Percentiles rank a stretch among this genome's conserved stretches.
Evolutionary conservation across 2,888 invertebrate species (phyloP).

Genomic region (Sisyra nigra): DNA sequence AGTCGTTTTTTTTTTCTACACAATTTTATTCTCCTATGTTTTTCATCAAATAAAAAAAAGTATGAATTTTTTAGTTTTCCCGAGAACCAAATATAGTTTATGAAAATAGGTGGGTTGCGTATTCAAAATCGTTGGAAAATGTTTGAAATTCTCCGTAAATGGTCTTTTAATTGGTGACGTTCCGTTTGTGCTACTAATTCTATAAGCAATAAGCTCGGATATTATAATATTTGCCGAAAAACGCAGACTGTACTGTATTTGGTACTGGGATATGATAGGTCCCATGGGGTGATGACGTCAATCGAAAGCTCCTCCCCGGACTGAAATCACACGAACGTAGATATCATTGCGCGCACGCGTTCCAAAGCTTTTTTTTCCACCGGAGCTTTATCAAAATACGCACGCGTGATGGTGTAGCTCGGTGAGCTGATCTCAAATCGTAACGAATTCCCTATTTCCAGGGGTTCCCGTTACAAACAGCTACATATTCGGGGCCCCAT

Average conservation of each 20-base stretch:
- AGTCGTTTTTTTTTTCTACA: too few species aligned
- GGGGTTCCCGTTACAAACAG: slow-evolving; percentile 6
- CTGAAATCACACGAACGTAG: neutral
- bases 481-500: slow-evolving; percentile 6
- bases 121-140: too few species aligned
- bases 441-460: slow-evolving; percentile 8
- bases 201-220: too few species aligned
- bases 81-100: too few species aligned
- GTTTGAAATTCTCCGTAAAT: too few species aligned
- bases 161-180: too few species aligned
- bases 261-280: slow-evolving; percentile 5
- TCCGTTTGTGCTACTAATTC: too few species aligned
- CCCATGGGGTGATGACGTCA: slow-evolving; percentile 8
- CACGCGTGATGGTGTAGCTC: neutral
- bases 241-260: neutral
- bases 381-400: neutral
- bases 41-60: too few species aligned
- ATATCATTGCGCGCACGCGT: slow-evolving; percentile 3
- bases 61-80: too few species aligned
- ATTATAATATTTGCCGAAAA: too few species aligned
- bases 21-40: too few species aligned
- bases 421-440: neutral
- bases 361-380: neutral
- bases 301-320: slow-evolving; percentile 1
- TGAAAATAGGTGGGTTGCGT: too few species aligned